Evolutionary conservation across 35 echinoderm and acorn worm genomes (phyloP).

Genomic region (Stichopus chloronotus): DNA sequence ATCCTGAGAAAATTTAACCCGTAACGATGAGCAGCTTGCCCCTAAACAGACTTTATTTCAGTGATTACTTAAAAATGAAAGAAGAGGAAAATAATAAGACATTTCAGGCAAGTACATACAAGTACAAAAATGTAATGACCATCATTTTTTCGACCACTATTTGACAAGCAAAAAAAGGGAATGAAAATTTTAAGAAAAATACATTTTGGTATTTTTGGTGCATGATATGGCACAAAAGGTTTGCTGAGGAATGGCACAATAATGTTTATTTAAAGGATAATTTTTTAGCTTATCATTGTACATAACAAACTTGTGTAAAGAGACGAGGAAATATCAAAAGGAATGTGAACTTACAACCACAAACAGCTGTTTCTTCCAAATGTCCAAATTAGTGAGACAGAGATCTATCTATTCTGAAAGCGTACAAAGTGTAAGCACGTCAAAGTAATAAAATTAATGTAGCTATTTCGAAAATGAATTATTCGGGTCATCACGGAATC

Average conservation of each 20-base stretch:
- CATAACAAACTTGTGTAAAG: not conserved
- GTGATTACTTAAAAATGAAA: not conserved
- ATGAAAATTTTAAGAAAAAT: not conserved
- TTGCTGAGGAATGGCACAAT: not conserved
- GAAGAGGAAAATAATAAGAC: not conserved
- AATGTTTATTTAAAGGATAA: not conserved
- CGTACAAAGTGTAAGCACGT: no score
- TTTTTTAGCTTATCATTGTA: not conserved
- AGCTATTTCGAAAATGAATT: no score
- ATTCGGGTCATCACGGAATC: no score
- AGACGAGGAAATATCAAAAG: not conserved
- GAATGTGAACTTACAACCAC: no score
- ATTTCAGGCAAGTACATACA: not conserved
- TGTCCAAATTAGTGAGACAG: no score
- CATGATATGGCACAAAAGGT: not conserved
- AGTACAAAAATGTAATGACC: not conserved
- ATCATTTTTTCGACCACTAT: not conserved
- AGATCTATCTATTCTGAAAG: no score
- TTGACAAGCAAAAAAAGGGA: not conserved
- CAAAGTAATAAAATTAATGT: no score
- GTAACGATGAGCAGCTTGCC: slow-evolving; percentile 6
- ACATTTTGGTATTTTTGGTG: not conserved
- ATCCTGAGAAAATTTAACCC: not conserved
- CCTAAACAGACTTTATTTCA: not conserved
- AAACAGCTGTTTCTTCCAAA: no score